These are phyloP conservation scores for Cantharis lateralis DNA, from an alignment of 2,888 invertebrate genomes.

Conservation along the genomic window DNA sequence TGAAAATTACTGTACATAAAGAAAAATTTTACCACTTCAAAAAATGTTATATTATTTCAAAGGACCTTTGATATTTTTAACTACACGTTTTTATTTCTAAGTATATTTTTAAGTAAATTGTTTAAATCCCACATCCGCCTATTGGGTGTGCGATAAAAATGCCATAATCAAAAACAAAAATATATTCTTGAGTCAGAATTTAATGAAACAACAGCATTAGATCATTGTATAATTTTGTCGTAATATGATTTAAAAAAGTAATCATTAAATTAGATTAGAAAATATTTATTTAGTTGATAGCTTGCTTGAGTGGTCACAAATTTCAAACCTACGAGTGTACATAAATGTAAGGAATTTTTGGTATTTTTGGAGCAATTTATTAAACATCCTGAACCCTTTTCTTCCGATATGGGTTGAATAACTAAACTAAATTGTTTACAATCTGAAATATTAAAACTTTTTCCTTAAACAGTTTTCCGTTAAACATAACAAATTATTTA, in stretches of 20 bases:
- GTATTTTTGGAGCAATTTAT: neutral
- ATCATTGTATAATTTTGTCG: neutral
- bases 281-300: neutral
- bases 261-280: neutral
- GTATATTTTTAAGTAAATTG: neutral
- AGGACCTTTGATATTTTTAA: neutral
- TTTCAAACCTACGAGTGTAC: neutral
- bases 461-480: neutral
- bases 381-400: neutral
- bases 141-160: neutral
- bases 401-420: neutral
- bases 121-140: neutral
- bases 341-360: neutral
- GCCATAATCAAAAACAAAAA: neutral
- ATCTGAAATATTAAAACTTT: neutral
- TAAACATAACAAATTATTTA: neutral
- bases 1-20: neutral
- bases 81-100: neutral
- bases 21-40: neutral
- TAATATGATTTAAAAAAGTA: neutral
- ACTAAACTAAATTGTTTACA: neutral
- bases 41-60: neutral
- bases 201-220: neutral
- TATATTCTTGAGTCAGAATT: neutral
- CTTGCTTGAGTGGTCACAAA: neutral